A percentile compares a stretch with the other conserved stretches of the same genome.
These are phyloP conservation scores for Scrobipalpa atriplicella DNA, from an alignment of 2,888 invertebrate species.

Conservation along the genomic window DNA sequence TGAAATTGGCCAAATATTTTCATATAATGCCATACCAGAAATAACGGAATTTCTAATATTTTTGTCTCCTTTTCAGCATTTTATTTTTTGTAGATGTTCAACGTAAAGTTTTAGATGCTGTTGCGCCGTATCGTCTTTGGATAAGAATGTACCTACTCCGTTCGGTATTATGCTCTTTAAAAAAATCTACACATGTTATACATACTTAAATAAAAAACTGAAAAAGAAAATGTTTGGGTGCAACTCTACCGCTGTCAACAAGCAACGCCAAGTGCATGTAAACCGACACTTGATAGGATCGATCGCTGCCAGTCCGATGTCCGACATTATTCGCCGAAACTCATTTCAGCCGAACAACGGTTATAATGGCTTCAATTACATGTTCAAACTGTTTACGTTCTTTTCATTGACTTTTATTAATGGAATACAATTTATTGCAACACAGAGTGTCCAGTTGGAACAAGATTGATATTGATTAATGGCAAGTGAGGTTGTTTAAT, in stretches of 20 bases:
- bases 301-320: constrained; percentile 4
- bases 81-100: too few relatives aligned
- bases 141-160: too few relatives aligned
- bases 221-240: neutral
- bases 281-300: constrained; percentile 26
- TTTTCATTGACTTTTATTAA: constrained; percentile 21
- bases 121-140: too few relatives aligned
- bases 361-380: constrained; percentile 16
- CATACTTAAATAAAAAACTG: too few relatives aligned
- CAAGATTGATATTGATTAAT: neutral
- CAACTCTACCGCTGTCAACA: constrained; percentile 26
- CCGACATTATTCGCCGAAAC: neutral
- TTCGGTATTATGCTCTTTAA: too few relatives aligned
- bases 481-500: neutral
- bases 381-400: constrained; percentile 10
- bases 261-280: constrained; percentile 24
- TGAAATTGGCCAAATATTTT: too few relatives aligned
- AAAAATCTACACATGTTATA: too few relatives aligned
- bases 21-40: too few relatives aligned
- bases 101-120: too few relatives aligned
- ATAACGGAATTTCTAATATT: too few relatives aligned
- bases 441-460: neutral
- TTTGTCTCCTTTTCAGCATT: too few relatives aligned
- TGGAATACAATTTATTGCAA: neutral
- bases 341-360: neutral